phyloP scores from a whole-genome alignment of 2,113 vertebrate species.

The Carollia perspicillata region DNA sequence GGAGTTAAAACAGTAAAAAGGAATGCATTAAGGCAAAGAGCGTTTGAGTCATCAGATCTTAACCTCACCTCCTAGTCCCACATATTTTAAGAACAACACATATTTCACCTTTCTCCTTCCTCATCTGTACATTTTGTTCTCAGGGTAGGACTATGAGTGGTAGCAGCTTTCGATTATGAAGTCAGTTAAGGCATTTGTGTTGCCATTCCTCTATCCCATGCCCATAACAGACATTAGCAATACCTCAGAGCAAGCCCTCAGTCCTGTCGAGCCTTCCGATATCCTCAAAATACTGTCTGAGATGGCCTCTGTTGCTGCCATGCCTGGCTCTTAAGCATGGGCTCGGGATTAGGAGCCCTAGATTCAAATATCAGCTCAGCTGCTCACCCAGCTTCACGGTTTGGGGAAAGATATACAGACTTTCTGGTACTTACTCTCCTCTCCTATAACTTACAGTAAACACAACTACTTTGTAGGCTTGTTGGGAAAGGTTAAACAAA shows the following conservation, averaged over 20 bases:
- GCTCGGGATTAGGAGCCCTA: not conserved
- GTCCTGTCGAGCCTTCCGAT: not conserved
- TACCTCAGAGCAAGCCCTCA: not conserved
- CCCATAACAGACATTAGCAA: not conserved
- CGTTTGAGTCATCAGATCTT: not conserved
- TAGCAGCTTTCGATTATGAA: not conserved
- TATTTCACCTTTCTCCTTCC: not conserved
- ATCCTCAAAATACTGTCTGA: not conserved
- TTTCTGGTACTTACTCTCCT: not conserved
- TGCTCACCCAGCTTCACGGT: not conserved
- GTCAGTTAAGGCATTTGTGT: not conserved
- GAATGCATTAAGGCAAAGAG: not conserved
- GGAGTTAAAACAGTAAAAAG: not conserved
- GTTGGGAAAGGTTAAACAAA: not conserved
- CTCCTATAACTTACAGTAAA: not conserved
- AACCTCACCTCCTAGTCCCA: not conserved
- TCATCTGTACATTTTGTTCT: not conserved
- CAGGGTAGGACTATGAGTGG: not conserved
- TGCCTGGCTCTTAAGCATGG: not conserved
- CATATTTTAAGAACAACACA: not conserved
- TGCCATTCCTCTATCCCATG: not conserved
- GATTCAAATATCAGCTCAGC: not conserved
- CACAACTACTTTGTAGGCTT: not conserved
- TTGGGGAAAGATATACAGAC: not conserved
- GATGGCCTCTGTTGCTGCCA: not conserved